Evolutionary conservation across 1,140 invertebrate species (phyloP), one percentile per base, ranked within the genome.

Genomic region (Kradibia gibbosae): DNA sequence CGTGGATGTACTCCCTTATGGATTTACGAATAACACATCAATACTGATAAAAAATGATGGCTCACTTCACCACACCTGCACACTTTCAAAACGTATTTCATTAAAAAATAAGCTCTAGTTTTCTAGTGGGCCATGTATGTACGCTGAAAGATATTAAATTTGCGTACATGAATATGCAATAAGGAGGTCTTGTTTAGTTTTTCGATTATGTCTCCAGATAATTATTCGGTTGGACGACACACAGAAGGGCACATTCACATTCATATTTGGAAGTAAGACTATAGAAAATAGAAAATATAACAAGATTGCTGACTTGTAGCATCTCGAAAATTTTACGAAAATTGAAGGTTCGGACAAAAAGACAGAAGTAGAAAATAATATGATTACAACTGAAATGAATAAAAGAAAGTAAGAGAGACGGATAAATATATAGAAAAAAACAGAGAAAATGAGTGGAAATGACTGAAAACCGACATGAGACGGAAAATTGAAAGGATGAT

Each of bases 261-360:
- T 1, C 7, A 11, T 45, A 76, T 25, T n/a, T 65, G 7, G n/a
- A 57, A 65, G 20, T 67, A 67, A 39, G 57, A 65, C 45, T 22
- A 77, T 20, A 42, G 8, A 11, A 2, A 77, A 77, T 48, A 42
- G 57, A 77, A 77, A 77, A 65, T 77, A 17, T 2, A 65, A 45
- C 20, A 77, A 31, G 39, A 65, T 39, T 45, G 34, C 15, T 15
- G 34, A 25, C 17, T 42, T 3, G 15, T 1, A 65, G 36, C 48
- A 42, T 20, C 34, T 71, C 50, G 77, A 71, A 78, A 78, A 78
- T 78, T 71, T 34, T n/a, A 42, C 11, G n/a, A 53, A 15, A 71
- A 7, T n/a, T n/a, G 11, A 17, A 53, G 7, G 55, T 22, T 22
- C 22, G 8, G 11, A 62, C 7, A 36, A 28, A 53, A 28, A n/a